Percentiles rank a stretch among this genome's conserved stretches.
These are phyloP conservation scores for Avahi laniger DNA, from an alignment of 2,797 vertebrate species.

Conservation along the genomic window DNA sequence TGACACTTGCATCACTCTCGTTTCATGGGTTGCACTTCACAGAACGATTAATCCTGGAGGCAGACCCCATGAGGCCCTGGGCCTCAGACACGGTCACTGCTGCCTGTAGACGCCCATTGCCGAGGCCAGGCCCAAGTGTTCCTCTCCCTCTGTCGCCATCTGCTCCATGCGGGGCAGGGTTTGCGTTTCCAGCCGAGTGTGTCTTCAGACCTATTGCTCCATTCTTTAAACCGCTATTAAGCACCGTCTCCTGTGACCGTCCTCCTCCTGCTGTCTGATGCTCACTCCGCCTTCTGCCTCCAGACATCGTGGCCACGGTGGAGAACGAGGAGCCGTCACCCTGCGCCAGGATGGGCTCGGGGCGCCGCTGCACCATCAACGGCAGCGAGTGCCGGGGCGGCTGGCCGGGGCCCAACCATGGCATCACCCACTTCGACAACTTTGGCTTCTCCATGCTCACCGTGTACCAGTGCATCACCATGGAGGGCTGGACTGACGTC, in stretches of 20 bases:
- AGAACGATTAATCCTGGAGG: not conserved
- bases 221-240: too few species aligned
- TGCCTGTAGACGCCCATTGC: fast-evolving
- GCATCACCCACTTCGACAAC: constrained; percentile 99
- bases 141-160: fast-evolving
- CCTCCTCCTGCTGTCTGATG: fast-evolving
- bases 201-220: not conserved
- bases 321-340: constrained; percentile 92
- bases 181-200: not conserved
- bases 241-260: fast-evolving
- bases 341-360: constrained; percentile 93
- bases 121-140: fast-evolving
- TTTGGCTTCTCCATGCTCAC: constrained; percentile 99
- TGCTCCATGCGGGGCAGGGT: fast-evolving
- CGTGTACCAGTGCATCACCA: constrained; percentile 98
- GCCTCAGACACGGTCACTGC: fast-evolving
- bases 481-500: constrained; percentile 98
- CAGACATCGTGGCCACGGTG: constrained; percentile 91
- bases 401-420: constrained; percentile 96
- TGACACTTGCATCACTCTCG: not conserved
- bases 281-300: not conserved
- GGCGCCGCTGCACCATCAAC: constrained; percentile 93
- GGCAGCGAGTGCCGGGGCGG: constrained; percentile 92
- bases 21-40: not conserved
- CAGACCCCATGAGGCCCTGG: not conserved